Base-by-base conservation (phyloP, 2,113 vertebrate genomes). In the Abramis brama region DNA sequence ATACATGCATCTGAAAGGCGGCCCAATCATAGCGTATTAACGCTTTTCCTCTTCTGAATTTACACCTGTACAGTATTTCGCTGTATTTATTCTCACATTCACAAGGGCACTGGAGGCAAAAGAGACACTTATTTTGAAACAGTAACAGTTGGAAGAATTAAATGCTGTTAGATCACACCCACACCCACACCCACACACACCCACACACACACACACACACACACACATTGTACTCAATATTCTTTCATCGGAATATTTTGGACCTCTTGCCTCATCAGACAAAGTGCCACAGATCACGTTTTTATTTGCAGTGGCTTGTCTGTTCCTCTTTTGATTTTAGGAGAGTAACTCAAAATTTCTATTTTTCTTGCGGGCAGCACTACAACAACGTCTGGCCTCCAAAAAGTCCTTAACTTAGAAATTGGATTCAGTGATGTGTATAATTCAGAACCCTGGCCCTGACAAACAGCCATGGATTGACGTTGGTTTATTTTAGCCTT, bases 371-470 rank as follows among this genome's bases (percentile, higher is more conserved):
- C 21, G n/a, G 64, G 10, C 25, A 33, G 60, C 59, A 70, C 60
- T 71, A 71, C 47, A 57, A 64, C 57, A 15, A 62, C 2, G 2
- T 30, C 55, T 25, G 30, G 59, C 30, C 13, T 36, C 25, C 45
- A 71, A n/a, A 62, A 79, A 73, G 82, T 33, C 70, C 66, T 80
- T 74, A 25, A 62, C 52, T 78, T 79, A 23, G 66, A 79, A 84
- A 64, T 87, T 84, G 86, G 55, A 80, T 79, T 80, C 68, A 62
- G 55, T 50, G 43, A 73, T 45, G 59, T 84, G 33, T 86, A 86
- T 86, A 87, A 87, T 87, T 88, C 47, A n/a, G 59, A 59, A 19
- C 36, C 82, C 57, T 68, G 47, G 13, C 62, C 57, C 33, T 86
- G 66, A 86, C 81, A 79, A 88, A 88, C 23, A 76, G 45, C 45